These are phyloP conservation scores for Setipinna tenuifilis DNA, from an alignment of 2,797 vertebrate species.

Conservation along the genomic window DNA sequence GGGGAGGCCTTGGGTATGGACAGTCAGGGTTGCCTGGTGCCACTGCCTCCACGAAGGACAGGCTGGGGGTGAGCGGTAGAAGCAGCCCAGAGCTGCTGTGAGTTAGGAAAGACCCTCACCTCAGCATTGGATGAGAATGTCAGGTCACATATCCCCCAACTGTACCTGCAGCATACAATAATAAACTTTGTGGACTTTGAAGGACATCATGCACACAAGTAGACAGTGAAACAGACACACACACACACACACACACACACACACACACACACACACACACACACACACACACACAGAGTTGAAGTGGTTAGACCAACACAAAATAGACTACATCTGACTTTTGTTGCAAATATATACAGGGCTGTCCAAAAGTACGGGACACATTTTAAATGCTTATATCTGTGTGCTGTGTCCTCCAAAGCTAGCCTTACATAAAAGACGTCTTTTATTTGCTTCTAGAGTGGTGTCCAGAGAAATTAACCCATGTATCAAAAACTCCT, in stretches of 20 bases:
- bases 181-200: neutral
- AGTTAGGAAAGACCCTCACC: slow-evolving; percentile 7
- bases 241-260: neutral
- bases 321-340: neutral
- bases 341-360: neutral
- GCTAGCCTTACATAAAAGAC: too few relatives aligned
- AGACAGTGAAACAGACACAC: neutral
- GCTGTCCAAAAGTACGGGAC: too few relatives aligned
- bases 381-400: too few relatives aligned
- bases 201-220: neutral
- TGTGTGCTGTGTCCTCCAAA: too few relatives aligned
- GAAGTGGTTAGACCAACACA: neutral
- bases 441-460: too few relatives aligned
- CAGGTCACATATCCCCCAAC: neutral
- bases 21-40: slow-evolving; percentile 2
- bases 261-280: neutral
- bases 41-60: neutral
- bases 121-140: neutral
- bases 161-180: neutral
- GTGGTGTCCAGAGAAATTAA: too few relatives aligned
- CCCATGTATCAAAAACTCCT: too few relatives aligned
- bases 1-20: neutral
- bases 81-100: neutral
- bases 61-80: neutral
- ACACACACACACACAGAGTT: neutral